These are phyloP conservation scores for Argopecten irradians DNA, from an alignment of 1,140 invertebrate species.

Conservation along the genomic window DNA sequence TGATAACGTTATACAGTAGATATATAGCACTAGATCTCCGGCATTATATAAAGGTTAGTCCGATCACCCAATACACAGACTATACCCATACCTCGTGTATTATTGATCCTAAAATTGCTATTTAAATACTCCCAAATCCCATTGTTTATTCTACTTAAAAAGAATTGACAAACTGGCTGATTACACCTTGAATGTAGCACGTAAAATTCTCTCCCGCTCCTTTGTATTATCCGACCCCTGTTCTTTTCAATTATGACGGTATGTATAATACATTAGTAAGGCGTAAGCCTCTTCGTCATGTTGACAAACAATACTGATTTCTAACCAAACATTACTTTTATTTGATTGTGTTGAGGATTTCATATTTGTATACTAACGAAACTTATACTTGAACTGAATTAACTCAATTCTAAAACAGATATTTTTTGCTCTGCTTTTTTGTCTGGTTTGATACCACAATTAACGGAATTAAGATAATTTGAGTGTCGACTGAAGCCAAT, in stretches of 20 bases:
- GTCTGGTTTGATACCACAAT: too few species aligned
- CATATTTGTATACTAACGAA: too few species aligned
- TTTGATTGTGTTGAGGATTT: background rate
- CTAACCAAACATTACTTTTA: background rate
- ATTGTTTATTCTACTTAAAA: conserved; percentile 3
- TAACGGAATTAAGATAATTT: too few species aligned
- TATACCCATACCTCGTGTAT: background rate
- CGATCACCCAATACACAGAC: background rate
- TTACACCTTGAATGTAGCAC: background rate
- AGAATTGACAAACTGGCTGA: background rate
- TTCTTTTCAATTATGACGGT: background rate
- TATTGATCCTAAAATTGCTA: background rate
- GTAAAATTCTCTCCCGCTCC: background rate
- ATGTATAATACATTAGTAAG: background rate
- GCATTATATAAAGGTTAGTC: background rate
- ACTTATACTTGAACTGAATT: too few species aligned
- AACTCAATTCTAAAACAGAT: too few species aligned
- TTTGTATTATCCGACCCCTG: background rate
- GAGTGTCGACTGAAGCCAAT: too few species aligned
- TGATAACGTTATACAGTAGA: background rate
- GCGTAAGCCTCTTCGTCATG: background rate
- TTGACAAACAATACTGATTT: background rate
- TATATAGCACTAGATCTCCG: background rate
- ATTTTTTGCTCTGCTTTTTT: too few species aligned
- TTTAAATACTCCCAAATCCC: background rate